Base-by-base conservation (phyloP, 2,888 invertebrate genomes). In the Anthrax anthrax region DNA sequence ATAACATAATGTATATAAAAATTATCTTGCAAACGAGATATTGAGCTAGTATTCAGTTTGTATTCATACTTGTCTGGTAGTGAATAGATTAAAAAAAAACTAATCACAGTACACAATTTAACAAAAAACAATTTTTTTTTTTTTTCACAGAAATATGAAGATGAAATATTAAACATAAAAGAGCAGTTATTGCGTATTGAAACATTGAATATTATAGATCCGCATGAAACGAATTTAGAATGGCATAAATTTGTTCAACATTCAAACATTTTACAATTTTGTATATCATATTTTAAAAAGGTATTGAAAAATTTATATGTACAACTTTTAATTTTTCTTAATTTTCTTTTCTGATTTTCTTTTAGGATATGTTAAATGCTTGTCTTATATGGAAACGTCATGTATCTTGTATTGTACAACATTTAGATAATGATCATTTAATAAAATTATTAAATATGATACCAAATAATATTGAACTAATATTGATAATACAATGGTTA, bases 201-300 rank as follows among this genome's bases (percentile, higher is more conserved):
- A 52, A 69, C 69, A 0, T 54, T 69, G n/a, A 49, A 57, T 17
- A 59, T 69, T 12, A 63, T 62, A 27, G 69, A 69, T 59, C 69
- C 68, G 3, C 63, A 61, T 38, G 65, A 67, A 51, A 56, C 60
- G 18, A 63, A 67, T 52, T 47, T 56, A n/a, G 60, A 65, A 23
- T 69, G 69, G 68, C 64, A 63, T 48, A 63, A 63, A 50, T 69
- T 69, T 51, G 59, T 69, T 19, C 60, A 64, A 51, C 59, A 66
- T 50, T 52, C 60, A 9, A 65, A 67, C 54, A 54, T 69, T 36
- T 51, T 60, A 0, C 59, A 62, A 47, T 52, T 60, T 36, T 59
- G 64, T 9, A 61, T 59, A n/a, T 50, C 60, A 4, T 52, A 60
- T 46, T 62, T 69, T 17, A 61, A 58, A 50, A 58, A 52, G 4